Percentiles rank a stretch among this genome's conserved stretches.
Evolutionary conservation across 1,140 invertebrate species (phyloP).

Genomic region (Cardiocondyla obscurior): DNA sequence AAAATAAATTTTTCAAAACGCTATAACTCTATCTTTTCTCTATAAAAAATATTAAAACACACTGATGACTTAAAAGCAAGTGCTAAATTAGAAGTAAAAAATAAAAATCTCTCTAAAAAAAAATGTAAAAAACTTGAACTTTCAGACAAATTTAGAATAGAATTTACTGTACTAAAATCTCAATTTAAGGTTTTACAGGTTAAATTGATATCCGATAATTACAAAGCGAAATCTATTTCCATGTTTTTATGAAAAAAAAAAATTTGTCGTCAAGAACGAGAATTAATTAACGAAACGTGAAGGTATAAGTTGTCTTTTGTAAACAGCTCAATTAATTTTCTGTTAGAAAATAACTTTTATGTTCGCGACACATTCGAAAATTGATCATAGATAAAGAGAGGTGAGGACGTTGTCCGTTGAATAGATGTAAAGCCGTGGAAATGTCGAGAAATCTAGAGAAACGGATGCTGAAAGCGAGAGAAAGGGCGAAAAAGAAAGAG

Average conservation of each 20-base stretch:
- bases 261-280: background rate
- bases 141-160: background rate
- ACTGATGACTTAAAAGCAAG: background rate
- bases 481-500: too few species aligned
- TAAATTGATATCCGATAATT: conserved; percentile 7
- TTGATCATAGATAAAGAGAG: conserved; percentile 36
- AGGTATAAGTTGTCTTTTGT: background rate
- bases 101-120: background rate
- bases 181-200: background rate
- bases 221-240: background rate
- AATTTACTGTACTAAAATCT: background rate
- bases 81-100: background rate
- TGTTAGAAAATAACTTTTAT: conserved; percentile 29
- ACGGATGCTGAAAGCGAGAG: background rate
- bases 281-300: background rate
- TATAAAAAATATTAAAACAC: background rate
- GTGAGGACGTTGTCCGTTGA: background rate
- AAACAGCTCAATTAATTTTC: conserved; percentile 10
- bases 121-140: background rate
- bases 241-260: background rate
- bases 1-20: background rate
- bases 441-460: conserved; percentile 52
- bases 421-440: conserved; percentile 32
- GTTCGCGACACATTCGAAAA: background rate
- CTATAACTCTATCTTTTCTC: background rate